phyloP scores from a whole-genome alignment of 2,888 invertebrate genomes.

The Drosophila villosipedis region DNA sequence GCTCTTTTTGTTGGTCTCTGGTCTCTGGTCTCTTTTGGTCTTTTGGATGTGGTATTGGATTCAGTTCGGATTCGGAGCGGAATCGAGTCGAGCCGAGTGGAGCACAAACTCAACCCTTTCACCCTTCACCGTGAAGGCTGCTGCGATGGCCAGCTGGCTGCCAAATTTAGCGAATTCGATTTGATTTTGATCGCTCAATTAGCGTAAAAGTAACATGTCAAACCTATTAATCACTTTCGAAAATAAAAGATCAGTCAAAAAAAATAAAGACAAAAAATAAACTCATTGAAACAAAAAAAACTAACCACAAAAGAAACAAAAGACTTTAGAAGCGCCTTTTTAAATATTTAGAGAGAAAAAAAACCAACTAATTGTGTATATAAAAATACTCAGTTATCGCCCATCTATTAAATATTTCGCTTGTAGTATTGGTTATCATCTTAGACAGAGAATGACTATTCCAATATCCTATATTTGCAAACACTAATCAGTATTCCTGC shows the following conservation, averaged over 20 bases:
- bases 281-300: constrained; percentile 3
- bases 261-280: not conserved
- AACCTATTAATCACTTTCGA: constrained; percentile 78
- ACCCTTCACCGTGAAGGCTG: constrained; percentile 78
- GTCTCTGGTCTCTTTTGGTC: constrained; percentile 2
- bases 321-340: constrained; percentile 29
- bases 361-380: not conserved
- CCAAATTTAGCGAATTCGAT: constrained; percentile 72
- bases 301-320: not conserved
- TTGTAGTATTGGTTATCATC: not conserved
- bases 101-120: constrained; percentile 63
- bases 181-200: constrained; percentile 81
- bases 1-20: constrained; percentile 36
- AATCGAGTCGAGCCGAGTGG: not conserved
- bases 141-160: constrained; percentile 63
- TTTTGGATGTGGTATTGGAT: constrained; percentile 33
- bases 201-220: constrained; percentile 81
- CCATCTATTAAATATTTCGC: not conserved
- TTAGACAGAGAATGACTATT: not conserved
- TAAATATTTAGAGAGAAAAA: not conserved
- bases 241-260: constrained; percentile 44
- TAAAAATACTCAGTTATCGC: not conserved
- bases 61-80: constrained; percentile 19
- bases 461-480: not conserved
- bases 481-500: not conserved